A percentile compares a stretch with the other conserved stretches of the same genome.
These are phyloP conservation scores for Parazoanthus darwini DNA, from an alignment of 92 coral and sea anemone genomes.

Conservation along the genomic window DNA sequence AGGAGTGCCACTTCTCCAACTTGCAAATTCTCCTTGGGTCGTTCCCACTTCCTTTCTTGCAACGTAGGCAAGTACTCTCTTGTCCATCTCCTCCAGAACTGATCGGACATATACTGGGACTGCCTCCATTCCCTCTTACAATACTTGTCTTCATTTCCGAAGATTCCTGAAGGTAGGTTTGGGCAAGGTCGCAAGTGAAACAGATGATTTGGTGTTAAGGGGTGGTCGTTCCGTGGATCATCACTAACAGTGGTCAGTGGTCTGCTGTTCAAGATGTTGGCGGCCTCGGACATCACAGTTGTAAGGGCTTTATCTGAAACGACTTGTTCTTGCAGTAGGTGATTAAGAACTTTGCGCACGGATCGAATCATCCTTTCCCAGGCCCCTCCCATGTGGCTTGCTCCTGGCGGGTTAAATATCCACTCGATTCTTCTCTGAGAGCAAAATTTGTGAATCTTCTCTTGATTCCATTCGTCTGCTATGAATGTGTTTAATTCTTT, in stretches of 20 bases:
- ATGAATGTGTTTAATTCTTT: conserved; percentile 28
- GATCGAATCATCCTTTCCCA: conserved; percentile 13
- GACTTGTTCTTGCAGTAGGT: conserved; percentile 18
- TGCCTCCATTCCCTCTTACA: conserved; percentile 28
- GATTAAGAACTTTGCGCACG: not conserved
- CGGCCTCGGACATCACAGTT: conserved; percentile 29
- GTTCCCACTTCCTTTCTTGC: conserved; percentile 42
- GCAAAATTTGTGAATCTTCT: conserved; percentile 12
- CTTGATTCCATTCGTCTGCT: conserved; percentile 29
- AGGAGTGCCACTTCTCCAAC: conserved; percentile 45
- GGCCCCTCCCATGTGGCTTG: conserved; percentile 33
- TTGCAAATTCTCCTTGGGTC: conserved; percentile 20
- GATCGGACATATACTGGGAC: not conserved
- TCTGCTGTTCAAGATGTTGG: conserved; percentile 30
- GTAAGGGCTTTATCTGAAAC: conserved; percentile 17
- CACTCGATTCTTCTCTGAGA: conserved; percentile 21
- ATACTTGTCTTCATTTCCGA: conserved; percentile 1
- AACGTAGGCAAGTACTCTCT: conserved; percentile 17
- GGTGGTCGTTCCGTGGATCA: conserved; percentile 17
- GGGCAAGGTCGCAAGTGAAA: conserved; percentile 40
- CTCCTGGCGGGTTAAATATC: conserved; percentile 41
- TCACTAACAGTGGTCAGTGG: conserved; percentile 24
- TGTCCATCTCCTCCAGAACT: conserved; percentile 8
- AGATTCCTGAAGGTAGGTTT: conserved; percentile 27
- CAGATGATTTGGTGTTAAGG: conserved; percentile 23